Evolutionary conservation across 2,888 invertebrate genomes (phyloP).

Genomic region (Calliphora vomitoria): DNA sequence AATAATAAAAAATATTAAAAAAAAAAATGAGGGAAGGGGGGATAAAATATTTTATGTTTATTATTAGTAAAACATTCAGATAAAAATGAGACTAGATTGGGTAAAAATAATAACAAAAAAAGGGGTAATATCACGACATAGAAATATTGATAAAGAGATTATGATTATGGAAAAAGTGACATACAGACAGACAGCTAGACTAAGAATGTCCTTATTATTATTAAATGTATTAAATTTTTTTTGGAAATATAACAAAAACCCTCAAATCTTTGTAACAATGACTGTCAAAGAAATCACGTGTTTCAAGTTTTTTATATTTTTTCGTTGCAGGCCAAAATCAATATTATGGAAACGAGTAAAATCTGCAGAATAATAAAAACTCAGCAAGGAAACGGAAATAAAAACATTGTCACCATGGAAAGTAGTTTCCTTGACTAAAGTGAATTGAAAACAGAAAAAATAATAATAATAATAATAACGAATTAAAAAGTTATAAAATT

Average conservation of each 20-base stretch:
- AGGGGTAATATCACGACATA: slow-evolving; percentile 4
- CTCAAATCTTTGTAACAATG: slow-evolving; percentile 19
- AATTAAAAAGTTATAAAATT: slow-evolving; percentile 70
- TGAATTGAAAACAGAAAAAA: slow-evolving; percentile 37
- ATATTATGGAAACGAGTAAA: slow-evolving; percentile 39
- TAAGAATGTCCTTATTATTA: neutral
- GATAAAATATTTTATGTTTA: neutral
- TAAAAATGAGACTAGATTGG: slow-evolving; percentile 20
- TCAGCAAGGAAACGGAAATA: slow-evolving; percentile 36
- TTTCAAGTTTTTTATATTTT: slow-evolving; percentile 25
- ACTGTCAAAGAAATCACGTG: slow-evolving; percentile 40
- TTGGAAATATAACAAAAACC: neutral
- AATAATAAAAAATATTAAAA: slow-evolving; percentile 25
- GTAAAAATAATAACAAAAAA: slow-evolving; percentile 32
- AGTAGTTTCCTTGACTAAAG: slow-evolving; percentile 51
- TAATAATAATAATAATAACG: slow-evolving; percentile 54
- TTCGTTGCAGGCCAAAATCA: slow-evolving; percentile 53
- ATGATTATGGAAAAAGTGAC: neutral
- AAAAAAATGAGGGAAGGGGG: neutral
- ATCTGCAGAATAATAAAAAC: neutral
- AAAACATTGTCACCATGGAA: slow-evolving; percentile 61
- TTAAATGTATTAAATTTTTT: neutral
- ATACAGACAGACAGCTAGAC: neutral
- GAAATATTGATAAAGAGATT: slow-evolving; percentile 12
- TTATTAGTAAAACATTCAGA: slow-evolving; percentile 14